A percentile compares a stretch with the other conserved stretches of the same genome.
These are phyloP conservation scores for Dryobotodes eremita DNA, from an alignment of 2,888 invertebrate genomes.

Conservation along the genomic window DNA sequence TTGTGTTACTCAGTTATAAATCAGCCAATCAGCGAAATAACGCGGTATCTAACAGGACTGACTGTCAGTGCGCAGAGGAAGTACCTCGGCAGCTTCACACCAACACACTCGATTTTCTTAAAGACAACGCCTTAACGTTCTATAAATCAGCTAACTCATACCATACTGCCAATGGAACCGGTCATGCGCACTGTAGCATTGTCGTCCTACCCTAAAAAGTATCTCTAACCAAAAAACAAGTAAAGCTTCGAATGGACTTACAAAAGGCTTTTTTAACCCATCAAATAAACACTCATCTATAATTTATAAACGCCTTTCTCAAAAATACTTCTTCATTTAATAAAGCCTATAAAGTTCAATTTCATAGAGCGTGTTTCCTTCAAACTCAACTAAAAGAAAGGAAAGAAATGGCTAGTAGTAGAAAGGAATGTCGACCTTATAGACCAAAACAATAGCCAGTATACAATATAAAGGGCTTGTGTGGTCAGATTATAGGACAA, in stretches of 20 bases:
- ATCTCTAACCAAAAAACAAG: conserved; percentile 25
- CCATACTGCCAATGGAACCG: not conserved
- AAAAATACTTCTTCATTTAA: conserved; percentile 68
- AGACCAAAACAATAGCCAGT: conserved; percentile 70
- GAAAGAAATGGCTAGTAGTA: conserved; percentile 57
- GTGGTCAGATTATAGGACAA: conserved; percentile 16
- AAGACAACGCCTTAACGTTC: not conserved
- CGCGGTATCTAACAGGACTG: not conserved
- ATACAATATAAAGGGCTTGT: conserved; percentile 47
- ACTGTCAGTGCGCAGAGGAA: too few species aligned
- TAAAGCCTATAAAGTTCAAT: conserved; percentile 68
- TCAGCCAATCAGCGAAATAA: not conserved
- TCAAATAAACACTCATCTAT: conserved; percentile 68
- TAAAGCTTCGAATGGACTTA: conserved; percentile 54
- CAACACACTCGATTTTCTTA: not conserved
- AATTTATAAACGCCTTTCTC: conserved; percentile 71
- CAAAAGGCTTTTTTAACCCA: conserved; percentile 65
- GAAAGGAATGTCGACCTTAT: conserved; percentile 73
- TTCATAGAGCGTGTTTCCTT: conserved; percentile 66
- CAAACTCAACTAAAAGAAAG: conserved; percentile 58
- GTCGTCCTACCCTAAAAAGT: conserved; percentile 1
- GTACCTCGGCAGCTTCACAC: too few species aligned
- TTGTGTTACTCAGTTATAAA: not conserved
- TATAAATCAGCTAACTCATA: not conserved
- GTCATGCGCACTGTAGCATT: conserved; percentile 27